Conservation (phyloP, 2,113 vertebrate species). For the Ia io region DNA sequence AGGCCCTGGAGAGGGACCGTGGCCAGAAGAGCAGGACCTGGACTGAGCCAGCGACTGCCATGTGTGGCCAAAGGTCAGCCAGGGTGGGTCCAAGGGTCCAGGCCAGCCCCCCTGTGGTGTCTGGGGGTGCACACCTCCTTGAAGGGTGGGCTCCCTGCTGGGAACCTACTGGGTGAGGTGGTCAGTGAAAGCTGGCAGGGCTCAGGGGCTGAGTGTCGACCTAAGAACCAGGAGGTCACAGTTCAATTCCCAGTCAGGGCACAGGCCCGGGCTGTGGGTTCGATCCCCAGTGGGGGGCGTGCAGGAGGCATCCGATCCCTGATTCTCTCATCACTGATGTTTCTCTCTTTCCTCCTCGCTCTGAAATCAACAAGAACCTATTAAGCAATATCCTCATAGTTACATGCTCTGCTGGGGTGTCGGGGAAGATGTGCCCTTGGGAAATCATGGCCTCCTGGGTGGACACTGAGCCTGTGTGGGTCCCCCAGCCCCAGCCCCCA, state of each 20-base stretch:
- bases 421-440: not conserved
- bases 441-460: not conserved
- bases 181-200: not conserved
- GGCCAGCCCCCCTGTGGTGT: not conserved
- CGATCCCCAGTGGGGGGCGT: too few relatives aligned
- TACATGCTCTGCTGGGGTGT: too few relatives aligned
- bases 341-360: too few relatives aligned
- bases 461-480: rapidly evolving
- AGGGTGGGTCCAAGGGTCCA: not conserved
- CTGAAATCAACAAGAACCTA: too few relatives aligned
- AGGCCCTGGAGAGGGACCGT: not conserved
- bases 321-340: too few relatives aligned
- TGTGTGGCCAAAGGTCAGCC: not conserved
- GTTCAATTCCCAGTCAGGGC: too few relatives aligned
- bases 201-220: too few relatives aligned
- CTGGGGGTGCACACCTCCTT: not conserved
- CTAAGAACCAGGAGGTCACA: too few relatives aligned
- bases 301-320: too few relatives aligned
- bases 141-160: not conserved
- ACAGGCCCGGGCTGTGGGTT: too few relatives aligned
- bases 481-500: not conserved
- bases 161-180: not conserved
- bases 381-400: too few relatives aligned
- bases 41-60: not conserved
- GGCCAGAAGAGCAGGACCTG: not conserved